Base-by-base conservation (phyloP, 2,888 invertebrate species). In the Caenorhabditis sp. region DNA sequence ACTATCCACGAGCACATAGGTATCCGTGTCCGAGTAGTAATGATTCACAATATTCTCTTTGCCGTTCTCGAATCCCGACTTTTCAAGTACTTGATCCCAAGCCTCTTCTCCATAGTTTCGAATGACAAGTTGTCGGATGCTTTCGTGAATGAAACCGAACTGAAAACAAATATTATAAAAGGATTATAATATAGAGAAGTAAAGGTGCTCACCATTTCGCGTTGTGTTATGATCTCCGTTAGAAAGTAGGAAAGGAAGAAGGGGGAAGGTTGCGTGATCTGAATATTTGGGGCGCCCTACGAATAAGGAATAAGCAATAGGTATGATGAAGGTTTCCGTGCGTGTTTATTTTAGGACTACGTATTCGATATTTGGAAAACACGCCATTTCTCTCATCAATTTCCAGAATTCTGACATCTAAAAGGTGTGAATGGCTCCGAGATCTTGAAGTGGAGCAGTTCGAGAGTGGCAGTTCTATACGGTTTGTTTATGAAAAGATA, bases 111-210 rank as follows among this genome's bases (percentile, higher is more conserved):
- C 87, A 59, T 83, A 82, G 41, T 82, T 80, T 6, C 84, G 74
- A 22, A 84, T 74, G 35, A 86, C 81, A 41, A 87, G 50, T 59
- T 85, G 85, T 8, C 84, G 84, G 46, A 87, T 74, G 58, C 84
- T 83, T 45, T 87, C 87, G 59, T 87, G 86, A 66, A 87, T 86
- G 59, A 87, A 84, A 6, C 87, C 87, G 37, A 86, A 85, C 86
- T 86, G 45, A 75, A 85, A 75, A n/a, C 11, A 15, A 26, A 45
- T 2, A n/a, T n/a, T n/a, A n/a, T n/a, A n/a, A n/a, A n/a, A n/a
- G n/a, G n/a, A n/a, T n/a, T n/a, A n/a, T n/a, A n/a, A n/a, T n/a
- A n/a, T n/a, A n/a, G n/a, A 48, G 9, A 13, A 2, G n/a, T 27
- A n/a, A 9, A n/a, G 15, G 27, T 26, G 27, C 48, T 48, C 30